Percentiles rank a stretch among this genome's conserved stretches.
These are phyloP conservation scores for Diarsia mendica DNA, from an alignment of 2,888 invertebrate genomes.

Conservation along the genomic window DNA sequence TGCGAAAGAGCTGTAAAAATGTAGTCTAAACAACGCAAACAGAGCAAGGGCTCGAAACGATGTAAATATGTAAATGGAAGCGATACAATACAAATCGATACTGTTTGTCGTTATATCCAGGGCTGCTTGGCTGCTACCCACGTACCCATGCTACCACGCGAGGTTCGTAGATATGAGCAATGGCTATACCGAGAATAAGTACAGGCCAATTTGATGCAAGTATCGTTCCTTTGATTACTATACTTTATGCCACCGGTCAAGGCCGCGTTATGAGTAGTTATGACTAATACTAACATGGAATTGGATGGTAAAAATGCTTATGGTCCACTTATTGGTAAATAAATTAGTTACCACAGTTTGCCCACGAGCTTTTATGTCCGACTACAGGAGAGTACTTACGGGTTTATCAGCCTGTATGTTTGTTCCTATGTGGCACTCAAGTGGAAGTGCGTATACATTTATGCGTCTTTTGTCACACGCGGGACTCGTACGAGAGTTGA, in stretches of 20 bases:
- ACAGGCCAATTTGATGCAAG: slow-evolving; percentile 7
- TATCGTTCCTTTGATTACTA: slow-evolving; percentile 9
- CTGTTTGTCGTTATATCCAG: background rate
- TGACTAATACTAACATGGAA: slow-evolving; percentile 4
- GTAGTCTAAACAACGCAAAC: slow-evolving; percentile 9
- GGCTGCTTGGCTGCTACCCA: slow-evolving; percentile 22
- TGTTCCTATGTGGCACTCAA: background rate
- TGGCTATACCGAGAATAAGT: slow-evolving; percentile 17
- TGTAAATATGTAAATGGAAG: slow-evolving; percentile 32
- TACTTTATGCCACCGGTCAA: slow-evolving; percentile 13
- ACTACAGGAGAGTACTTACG: background rate
- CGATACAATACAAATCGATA: slow-evolving; percentile 26
- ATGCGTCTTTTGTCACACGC: too few species aligned
- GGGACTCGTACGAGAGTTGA: too few species aligned
- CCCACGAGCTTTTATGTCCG: background rate
- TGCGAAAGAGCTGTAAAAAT: background rate
- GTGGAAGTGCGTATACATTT: too few species aligned
- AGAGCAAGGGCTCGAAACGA: background rate
- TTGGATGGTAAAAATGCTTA: background rate
- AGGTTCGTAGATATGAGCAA: slow-evolving; percentile 23
- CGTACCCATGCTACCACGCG: background rate
- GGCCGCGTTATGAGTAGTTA: background rate
- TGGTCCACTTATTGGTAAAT: background rate
- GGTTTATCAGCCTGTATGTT: background rate
- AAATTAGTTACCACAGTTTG: background rate